Evolutionary conservation across 2,888 invertebrate species (phyloP), one percentile per base, ranked within the genome.

Genomic region (Sipunculus nudus): DNA sequence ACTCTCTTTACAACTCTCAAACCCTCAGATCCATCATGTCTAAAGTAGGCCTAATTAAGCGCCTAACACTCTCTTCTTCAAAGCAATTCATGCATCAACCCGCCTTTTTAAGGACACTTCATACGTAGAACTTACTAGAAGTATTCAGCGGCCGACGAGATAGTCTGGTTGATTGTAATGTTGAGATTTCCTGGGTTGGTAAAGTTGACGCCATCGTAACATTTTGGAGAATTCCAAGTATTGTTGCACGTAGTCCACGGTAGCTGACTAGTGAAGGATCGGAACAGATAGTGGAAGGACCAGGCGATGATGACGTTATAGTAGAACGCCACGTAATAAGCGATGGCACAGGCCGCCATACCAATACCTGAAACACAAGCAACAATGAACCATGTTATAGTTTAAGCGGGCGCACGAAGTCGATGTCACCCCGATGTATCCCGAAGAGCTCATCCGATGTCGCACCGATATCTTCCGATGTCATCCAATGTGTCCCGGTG

Each of bases 211-310:
- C 55, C 52, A 5, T 23, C 23, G 16, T 46, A 29, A 55, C 92
- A 92, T 67, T 87, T 85, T 0, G 87, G 87, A 0, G 91, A 90
- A 85, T 93, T 93, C 92, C 92, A 93, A 0, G 88, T 85, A 84
- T 93, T 91, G 81, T 91, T 89, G 78, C 92, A 93, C 72, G 89
- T 89, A 55, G 91, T 85, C 92, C 93, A 93, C 1, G 93, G 93
- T 29, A 93, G 85, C 73, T 43, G 88, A 5, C 88, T 87, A 21
- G 81, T 78, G 74, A 87, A 84, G 39, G 91, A 92, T 19, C 90
- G 89, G 69, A 90, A 87, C 71, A 92, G 87, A 85, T 91, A 93
- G 86, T 91, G 92, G 69, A 92, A 85, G 2, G 92, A 88, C 93
- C 93, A 93, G 48, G 89, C 92, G 75, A 93, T 92, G 74, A 93